These are phyloP conservation scores for Coboldia fuscipes DNA, from an alignment of 1,140 invertebrate genomes.

Conservation along the genomic window DNA sequence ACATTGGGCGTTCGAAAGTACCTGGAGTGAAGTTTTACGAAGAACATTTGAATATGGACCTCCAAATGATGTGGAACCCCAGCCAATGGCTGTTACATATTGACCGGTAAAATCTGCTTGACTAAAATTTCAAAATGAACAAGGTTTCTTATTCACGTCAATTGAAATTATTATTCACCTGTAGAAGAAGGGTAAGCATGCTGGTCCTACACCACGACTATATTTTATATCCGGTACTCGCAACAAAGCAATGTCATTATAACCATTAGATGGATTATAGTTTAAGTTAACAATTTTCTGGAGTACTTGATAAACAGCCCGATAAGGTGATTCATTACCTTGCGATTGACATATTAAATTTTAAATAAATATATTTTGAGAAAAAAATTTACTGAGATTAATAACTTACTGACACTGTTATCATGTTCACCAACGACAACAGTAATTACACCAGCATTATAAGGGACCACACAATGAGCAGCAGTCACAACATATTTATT, in stretches of 20 bases:
- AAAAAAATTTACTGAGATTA: background rate
- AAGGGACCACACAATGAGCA: background rate
- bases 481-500: background rate
- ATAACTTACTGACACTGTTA: background rate
- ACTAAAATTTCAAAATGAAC: background rate
- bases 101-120: conserved; percentile 6
- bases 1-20: conserved; percentile 4
- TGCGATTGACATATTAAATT: background rate
- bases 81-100: conserved; percentile 13
- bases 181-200: conserved; percentile 10
- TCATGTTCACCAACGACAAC: background rate
- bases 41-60: conserved; percentile 13
- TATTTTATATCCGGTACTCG: conserved; percentile 10
- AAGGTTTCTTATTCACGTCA: background rate
- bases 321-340: conserved; percentile 11
- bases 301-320: conserved; percentile 10
- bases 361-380: background rate
- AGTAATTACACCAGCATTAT: background rate
- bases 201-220: conserved; percentile 14
- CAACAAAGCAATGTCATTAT: conserved; percentile 15
- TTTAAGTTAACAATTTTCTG: conserved; percentile 11
- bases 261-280: conserved; percentile 9
- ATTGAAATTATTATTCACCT: background rate
- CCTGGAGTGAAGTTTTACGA: conserved; percentile 14
- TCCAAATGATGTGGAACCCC: conserved; percentile 18